Base-by-base conservation (phyloP, 35 echinoderm and acorn worm species). In the Lytechinus variegatus region DNA sequence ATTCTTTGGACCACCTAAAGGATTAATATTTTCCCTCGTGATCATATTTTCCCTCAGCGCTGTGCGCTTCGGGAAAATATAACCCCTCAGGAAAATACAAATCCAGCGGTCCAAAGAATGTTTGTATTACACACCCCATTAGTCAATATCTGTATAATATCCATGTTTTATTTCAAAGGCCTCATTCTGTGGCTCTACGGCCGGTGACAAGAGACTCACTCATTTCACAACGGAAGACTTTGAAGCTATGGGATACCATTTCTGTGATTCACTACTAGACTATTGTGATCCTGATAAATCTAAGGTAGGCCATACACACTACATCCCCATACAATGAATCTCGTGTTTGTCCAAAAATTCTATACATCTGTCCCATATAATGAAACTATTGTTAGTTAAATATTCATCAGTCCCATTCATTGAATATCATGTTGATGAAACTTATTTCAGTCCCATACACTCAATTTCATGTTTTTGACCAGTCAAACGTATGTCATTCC, bases 201-300 rank as follows among this genome's bases (percentile, higher is more conserved):
- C 97, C 9, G 98, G 96, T 9, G 86, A 95, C 28, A 94, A 92
- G 12, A 96, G 61, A 54, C 61, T 61, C 9, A 79, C 92, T 91
- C 98, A 99, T 86, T 99, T 99, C 93, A 95, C 66, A 21, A 99
- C 98, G 3, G 96, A 90, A 6, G 98, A 98, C 87, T 99, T 95
- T 91, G 98, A 99, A 91, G 98, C 97, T 0, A 99, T 99, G 97
- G 98, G 98, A 8, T 97, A 97, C 86, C 97, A 99, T 54, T 98
- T 99, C 87, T 98, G 97, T 95, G 98, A 99, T 60, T 97, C 98
- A 6, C 61, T 99, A 5, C 89, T 99, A 14, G 98, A 99, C 86
- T 98, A 98, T 87, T 99, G 97, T 96, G 98, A 99, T 94, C 98
- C 98, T 16, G 97, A 97, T 91, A 87, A 98, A 51, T 92, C 88